A percentile compares a stretch with the other conserved stretches of the same genome.
Conservation (phyloP, 2,113 vertebrate genomes). For the Archocentrus centrarchus region DNA sequence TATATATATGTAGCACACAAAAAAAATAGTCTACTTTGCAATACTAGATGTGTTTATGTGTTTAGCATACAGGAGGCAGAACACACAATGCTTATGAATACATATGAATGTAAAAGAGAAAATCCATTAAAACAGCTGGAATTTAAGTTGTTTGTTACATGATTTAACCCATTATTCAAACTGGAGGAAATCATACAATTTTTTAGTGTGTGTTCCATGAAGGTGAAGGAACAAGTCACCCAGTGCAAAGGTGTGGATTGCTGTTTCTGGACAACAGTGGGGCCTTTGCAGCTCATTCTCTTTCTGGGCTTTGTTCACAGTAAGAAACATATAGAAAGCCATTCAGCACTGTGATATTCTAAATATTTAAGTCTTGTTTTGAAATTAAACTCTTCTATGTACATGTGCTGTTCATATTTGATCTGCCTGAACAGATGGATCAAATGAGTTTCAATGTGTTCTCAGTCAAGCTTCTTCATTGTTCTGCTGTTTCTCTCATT, state of each 20-base stretch:
- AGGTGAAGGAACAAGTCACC: too few species aligned
- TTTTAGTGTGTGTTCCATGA: too few species aligned
- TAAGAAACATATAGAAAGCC: not conserved
- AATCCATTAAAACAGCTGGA: too few species aligned
- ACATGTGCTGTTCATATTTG: not conserved
- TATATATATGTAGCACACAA: too few species aligned
- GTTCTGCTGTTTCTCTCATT: not conserved
- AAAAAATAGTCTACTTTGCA: not conserved
- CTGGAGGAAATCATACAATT: too few species aligned
- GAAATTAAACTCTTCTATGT: slow-evolving; percentile 28
- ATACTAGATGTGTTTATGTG: not conserved
- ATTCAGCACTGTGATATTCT: not conserved
- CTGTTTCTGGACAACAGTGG: too few species aligned
- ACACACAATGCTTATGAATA: not conserved
- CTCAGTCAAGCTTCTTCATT: slow-evolving; percentile 22
- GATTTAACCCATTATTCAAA: too few species aligned
- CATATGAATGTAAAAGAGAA: not conserved
- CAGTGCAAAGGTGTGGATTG: too few species aligned
- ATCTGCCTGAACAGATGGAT: slow-evolving; percentile 13
- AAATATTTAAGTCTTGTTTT: slow-evolving; percentile 8
- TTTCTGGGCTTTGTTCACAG: slow-evolving; percentile 24
- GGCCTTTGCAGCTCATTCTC: not conserved
- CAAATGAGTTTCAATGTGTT: slow-evolving; percentile 23
- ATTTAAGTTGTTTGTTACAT: too few species aligned
- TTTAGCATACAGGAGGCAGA: not conserved